Percentiles rank a stretch among this genome's conserved stretches.
phyloP scores from a whole-genome alignment of 2,888 invertebrate species.

The Mesorhabditis spiculigera region DNA sequence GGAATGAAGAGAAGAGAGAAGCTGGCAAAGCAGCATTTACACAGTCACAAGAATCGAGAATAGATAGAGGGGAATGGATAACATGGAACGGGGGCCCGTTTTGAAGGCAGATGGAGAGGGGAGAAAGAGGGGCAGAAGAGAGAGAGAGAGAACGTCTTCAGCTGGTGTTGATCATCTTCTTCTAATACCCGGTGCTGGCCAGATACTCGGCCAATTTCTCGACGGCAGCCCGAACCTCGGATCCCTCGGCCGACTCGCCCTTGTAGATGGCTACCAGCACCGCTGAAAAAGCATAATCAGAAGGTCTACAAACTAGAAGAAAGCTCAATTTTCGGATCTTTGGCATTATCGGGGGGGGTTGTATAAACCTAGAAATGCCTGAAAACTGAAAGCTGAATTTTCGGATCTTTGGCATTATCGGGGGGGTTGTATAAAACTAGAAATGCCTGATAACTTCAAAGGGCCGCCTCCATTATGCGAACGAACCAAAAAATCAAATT shows the following conservation, averaged over 20 bases:
- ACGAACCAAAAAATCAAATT: too few relatives aligned
- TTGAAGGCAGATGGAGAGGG: background rate
- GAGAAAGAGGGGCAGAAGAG: background rate
- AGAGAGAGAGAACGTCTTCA: background rate
- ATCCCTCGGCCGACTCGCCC: constrained; percentile 36
- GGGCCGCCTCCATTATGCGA: too few relatives aligned
- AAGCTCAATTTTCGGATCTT: too few relatives aligned
- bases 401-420: too few relatives aligned
- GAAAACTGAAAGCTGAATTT: background rate
- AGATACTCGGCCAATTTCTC: constrained; percentile 39
- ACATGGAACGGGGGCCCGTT: background rate
- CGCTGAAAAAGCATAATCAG: constrained; percentile 20
- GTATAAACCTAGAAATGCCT: background rate
- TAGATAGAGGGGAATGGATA: too few relatives aligned
- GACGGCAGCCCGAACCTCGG: constrained; percentile 37
- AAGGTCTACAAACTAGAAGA: too few relatives aligned
- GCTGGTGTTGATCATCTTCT: background rate
- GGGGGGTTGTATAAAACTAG: too few relatives aligned
- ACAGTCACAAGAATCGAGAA: too few relatives aligned
- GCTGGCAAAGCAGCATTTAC: too few relatives aligned
- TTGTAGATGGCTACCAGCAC: constrained; percentile 42
- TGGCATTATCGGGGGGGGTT: too few relatives aligned
- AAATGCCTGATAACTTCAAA: background rate
- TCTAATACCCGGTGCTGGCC: constrained; percentile 24
- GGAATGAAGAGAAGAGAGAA: too few relatives aligned